Base-by-base conservation (phyloP, 1,140 invertebrate species). In the Mesaphorura yosii region DNA sequence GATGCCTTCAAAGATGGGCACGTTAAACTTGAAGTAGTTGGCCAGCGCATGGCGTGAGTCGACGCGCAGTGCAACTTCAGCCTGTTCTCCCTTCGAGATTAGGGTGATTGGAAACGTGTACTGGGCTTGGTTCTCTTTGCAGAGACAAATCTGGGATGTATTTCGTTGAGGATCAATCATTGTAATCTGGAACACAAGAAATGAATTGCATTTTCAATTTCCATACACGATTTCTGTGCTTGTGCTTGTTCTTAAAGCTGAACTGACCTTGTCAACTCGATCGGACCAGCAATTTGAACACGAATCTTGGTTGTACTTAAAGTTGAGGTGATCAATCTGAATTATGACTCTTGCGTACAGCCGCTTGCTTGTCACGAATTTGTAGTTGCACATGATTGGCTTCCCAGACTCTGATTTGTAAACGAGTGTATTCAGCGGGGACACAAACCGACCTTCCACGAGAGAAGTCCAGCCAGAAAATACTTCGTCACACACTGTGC, bases 241-340 rank as follows among this genome's bases (percentile, higher is more conserved):
- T 59, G 28, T 63, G 53, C 31, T 10, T 34, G 10, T 34, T 34
- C 10, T 10, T n/a, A 34, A 10, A 46, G 23, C 23, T 10, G 12
- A 22, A 17, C 14, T 75, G n/a, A 87, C 67, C 64, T 86, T 84
- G 57, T 89, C 86, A 3, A 86, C 84, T 7, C 83, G 75, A 61
- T 88, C 86, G 62, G 85, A 82, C 69, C 87, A 82, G 52, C 87
- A 89, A 44, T 86, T 81, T 19, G 78, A 77, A 64, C 86, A 88
- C 15, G 82, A 78, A 0, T 83, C 81, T 29, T 82, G 79, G 56
- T 84, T 84, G 64, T 86, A 86, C 68, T 83, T 84, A 59, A 86
- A 85, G 58, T 76, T 77, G 6, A 86, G 75, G 23, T 73, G 75
- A 6, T 77, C 73, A 17, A 87, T 75, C 0, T 76, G 84, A 3